These are phyloP conservation scores for Zapornia atra DNA, from an alignment of 2,113 vertebrate genomes.

Conservation along the genomic window DNA sequence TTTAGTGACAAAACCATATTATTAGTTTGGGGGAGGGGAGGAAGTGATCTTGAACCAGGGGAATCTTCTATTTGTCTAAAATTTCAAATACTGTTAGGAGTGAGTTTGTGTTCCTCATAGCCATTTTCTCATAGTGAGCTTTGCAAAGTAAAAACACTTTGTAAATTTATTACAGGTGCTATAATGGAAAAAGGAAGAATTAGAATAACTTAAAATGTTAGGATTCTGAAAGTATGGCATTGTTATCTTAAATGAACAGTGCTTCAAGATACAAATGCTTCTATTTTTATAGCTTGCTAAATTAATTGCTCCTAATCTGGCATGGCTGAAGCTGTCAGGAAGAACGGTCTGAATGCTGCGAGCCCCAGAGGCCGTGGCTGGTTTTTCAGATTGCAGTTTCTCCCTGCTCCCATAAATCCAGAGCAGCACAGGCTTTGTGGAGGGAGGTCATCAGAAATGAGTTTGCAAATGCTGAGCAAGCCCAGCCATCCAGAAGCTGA, in stretches of 20 bases:
- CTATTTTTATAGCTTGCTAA: constrained; percentile 22
- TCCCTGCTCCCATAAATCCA: not conserved
- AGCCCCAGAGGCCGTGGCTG: not conserved
- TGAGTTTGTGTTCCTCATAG: not conserved
- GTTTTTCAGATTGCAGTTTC: not conserved
- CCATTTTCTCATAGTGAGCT: not conserved
- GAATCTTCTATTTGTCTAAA: not conserved
- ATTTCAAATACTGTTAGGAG: not conserved
- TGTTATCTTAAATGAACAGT: not conserved
- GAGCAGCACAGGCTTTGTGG: not conserved
- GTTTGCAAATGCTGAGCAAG: not conserved
- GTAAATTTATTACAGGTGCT: not conserved
- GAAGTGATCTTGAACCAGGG: not conserved
- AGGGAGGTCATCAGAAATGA: not conserved
- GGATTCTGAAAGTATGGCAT: not conserved
- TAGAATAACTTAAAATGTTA: not conserved
- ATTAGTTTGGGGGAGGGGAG: not conserved
- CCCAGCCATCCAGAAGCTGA: not conserved
- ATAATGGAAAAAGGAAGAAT: not conserved
- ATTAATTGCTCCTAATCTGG: not conserved
- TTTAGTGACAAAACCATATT: not conserved
- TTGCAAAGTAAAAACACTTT: not conserved
- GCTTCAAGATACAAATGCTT: not conserved
- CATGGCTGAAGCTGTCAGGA: not conserved
- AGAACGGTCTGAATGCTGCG: not conserved